Evolutionary conservation across 2,797 vertebrate genomes (phyloP).

Genomic region (Galagoides demidoff): DNA sequence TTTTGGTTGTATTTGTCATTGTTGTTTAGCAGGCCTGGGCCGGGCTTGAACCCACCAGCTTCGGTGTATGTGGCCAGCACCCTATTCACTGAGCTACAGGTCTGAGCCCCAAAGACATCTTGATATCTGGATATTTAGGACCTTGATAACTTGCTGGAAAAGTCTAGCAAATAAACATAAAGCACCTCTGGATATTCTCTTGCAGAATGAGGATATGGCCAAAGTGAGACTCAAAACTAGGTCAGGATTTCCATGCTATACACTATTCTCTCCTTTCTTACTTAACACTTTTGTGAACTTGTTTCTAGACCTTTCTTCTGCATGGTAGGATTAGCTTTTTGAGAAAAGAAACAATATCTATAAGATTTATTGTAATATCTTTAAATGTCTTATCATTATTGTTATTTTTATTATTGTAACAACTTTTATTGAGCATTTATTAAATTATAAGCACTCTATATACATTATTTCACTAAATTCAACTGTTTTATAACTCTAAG

Average conservation of each 20-base stretch:
- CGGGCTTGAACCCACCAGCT: too few relatives aligned
- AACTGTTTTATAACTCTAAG: conserved; percentile 4
- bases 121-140: neutral
- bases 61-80: too few relatives aligned
- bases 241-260: neutral
- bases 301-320: neutral
- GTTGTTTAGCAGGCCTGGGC: too few relatives aligned
- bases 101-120: too few relatives aligned
- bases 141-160: neutral
- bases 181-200: neutral
- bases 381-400: conserved; percentile 26
- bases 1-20: too few relatives aligned
- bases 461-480: conserved; percentile 29
- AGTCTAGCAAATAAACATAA: conserved; percentile 23
- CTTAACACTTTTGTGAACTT: conserved; percentile 4
- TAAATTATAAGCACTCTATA: conserved; percentile 23
- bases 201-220: neutral
- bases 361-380: conserved; percentile 5
- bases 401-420: neutral
- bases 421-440: conserved; percentile 5
- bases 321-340: neutral
- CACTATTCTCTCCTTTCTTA: neutral
- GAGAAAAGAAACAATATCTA: neutral
- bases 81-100: too few relatives aligned
- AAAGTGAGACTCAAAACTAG: conserved; percentile 54